Evolutionary conservation across 2,888 invertebrate species (phyloP).

Genomic region (Cephus runcator): DNA sequence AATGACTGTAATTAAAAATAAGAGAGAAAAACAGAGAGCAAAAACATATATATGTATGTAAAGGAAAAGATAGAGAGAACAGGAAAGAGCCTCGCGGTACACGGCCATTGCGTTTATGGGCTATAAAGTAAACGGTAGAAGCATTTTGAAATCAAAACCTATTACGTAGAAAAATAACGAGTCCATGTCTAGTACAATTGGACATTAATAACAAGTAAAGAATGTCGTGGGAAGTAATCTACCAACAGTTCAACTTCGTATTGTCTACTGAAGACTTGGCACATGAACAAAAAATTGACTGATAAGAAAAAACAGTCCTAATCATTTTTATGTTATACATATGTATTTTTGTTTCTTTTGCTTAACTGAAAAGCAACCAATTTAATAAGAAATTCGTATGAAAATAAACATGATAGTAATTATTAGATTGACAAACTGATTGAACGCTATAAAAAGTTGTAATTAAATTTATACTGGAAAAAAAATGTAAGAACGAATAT

Average conservation of each 20-base stretch:
- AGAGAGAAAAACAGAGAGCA: not conserved
- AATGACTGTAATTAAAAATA: not conserved
- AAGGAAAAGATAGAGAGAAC: not conserved
- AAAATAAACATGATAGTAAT: slow-evolving; percentile 11
- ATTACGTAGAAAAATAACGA: not conserved
- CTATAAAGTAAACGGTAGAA: not conserved
- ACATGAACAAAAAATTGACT: not conserved
- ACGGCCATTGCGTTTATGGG: not conserved
- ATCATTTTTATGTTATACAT: not conserved
- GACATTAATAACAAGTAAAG: not conserved
- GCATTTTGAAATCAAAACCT: not conserved
- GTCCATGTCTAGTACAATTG: not conserved
- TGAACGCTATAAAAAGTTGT: slow-evolving; percentile 16
- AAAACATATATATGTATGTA: not conserved
- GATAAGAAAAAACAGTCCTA: not conserved
- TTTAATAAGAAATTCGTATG: not conserved
- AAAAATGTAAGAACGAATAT: slow-evolving; percentile 13
- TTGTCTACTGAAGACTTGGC: not conserved
- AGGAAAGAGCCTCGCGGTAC: not conserved
- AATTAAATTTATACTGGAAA: slow-evolving; percentile 6
- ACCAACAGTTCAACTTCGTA: not conserved
- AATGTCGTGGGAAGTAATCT: not conserved
- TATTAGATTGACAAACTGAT: not conserved
- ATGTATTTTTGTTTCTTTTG: not conserved
- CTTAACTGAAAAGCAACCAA: not conserved